These are phyloP conservation scores for Meghimatium bilineatum DNA, from an alignment of 2,888 invertebrate species.

Conservation along the genomic window DNA sequence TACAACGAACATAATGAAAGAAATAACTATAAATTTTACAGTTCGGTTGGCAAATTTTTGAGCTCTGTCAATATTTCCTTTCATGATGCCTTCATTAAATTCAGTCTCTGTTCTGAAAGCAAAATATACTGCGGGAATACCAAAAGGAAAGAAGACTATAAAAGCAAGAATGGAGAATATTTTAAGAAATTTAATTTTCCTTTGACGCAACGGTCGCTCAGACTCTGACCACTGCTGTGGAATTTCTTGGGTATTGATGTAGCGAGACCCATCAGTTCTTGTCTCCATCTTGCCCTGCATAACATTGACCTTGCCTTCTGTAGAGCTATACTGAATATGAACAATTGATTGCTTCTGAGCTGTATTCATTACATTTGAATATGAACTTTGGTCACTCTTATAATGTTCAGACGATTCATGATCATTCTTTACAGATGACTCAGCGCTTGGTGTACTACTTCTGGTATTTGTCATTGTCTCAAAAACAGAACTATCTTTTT, in stretches of 20 bases:
- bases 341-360: not conserved
- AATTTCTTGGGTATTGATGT: constrained; percentile 40
- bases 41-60: constrained; percentile 63
- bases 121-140: constrained; percentile 64
- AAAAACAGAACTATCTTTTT: not conserved
- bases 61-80: constrained; percentile 68
- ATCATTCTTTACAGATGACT: not conserved
- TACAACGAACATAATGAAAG: constrained; percentile 60
- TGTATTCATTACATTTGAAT: not conserved
- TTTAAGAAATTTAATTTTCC: constrained; percentile 53
- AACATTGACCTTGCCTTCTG: constrained; percentile 37
- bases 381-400: not conserved
- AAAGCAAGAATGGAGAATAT: constrained; percentile 62
- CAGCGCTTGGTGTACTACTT: not conserved
- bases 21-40: constrained; percentile 63
- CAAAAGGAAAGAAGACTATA: constrained; percentile 70
- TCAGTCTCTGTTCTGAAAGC: constrained; percentile 63
- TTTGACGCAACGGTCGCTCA: constrained; percentile 27
- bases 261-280: constrained; percentile 35
- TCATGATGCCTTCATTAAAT: constrained; percentile 65
- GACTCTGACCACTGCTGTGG: constrained; percentile 29
- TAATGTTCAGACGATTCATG: not conserved
- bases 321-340: constrained; percentile 36
- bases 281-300: constrained; percentile 21
- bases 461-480: not conserved